phyloP scores from a whole-genome alignment of 2,888 invertebrate genomes.

The Sphaerophoria taeniata region DNA sequence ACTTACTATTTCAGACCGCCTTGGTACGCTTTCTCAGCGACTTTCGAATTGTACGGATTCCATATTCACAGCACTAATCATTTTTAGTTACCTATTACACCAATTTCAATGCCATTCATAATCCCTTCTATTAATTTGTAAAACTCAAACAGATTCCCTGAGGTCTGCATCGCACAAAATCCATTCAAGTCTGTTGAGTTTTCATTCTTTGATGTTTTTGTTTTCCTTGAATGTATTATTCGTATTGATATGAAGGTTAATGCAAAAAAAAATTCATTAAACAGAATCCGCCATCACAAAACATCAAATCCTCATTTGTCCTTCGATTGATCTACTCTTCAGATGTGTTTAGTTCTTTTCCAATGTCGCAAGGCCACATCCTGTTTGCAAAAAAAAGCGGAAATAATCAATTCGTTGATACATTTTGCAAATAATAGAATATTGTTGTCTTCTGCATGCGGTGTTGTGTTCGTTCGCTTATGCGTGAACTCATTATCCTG shows the following conservation, averaged over 20 bases:
- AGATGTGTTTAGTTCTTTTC: not conserved
- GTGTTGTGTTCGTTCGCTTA: not conserved
- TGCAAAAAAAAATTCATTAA: slow-evolving; percentile 29
- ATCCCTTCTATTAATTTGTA: too few relatives aligned
- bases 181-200: slow-evolving; percentile 11
- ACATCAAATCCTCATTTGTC: not conserved
- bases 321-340: not conserved
- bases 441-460: not conserved
- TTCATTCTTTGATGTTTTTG: not conserved
- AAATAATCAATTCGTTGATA: slow-evolving; percentile 38
- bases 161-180: not conserved
- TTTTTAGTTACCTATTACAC: too few relatives aligned
- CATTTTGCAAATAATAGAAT: slow-evolving; percentile 32
- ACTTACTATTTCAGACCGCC: too few relatives aligned
- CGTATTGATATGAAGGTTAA: slow-evolving; percentile 35
- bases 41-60: too few relatives aligned
- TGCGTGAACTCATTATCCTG: slow-evolving; percentile 37
- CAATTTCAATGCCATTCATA: too few relatives aligned
- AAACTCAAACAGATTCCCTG: too few relatives aligned
- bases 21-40: too few relatives aligned
- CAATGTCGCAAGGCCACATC: not conserved
- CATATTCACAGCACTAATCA: too few relatives aligned
- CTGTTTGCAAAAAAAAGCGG: not conserved
- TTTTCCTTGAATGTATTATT: slow-evolving; percentile 25
- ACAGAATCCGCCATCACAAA: not conserved